Evolutionary conservation across 2,888 invertebrate species (phyloP).

Genomic region (Rugalucina vietnamica): DNA sequence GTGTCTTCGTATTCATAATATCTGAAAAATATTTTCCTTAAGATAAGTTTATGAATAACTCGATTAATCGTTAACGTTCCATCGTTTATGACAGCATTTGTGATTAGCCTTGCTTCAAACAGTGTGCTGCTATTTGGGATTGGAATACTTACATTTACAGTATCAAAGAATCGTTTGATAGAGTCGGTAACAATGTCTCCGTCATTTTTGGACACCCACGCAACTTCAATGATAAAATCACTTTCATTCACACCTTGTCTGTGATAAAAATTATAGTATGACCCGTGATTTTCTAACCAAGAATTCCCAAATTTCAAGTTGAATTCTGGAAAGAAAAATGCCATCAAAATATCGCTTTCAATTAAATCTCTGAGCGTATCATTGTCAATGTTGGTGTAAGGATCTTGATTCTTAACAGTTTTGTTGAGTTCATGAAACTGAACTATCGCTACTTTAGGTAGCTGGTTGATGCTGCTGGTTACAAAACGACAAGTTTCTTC

Average conservation of each 20-base stretch:
- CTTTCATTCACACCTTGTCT: neutral
- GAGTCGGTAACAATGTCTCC: neutral
- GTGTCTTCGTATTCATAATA: too few relatives aligned
- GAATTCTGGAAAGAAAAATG: too few relatives aligned
- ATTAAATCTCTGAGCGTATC: too few relatives aligned
- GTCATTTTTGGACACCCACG: neutral
- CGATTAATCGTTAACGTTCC: too few relatives aligned
- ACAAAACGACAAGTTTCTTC: neutral
- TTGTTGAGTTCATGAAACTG: neutral
- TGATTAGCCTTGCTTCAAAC: too few relatives aligned
- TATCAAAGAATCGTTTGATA: neutral
- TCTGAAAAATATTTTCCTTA: too few relatives aligned
- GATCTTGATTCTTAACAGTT: neutral
- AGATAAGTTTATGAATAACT: too few relatives aligned
- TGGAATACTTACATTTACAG: neutral
- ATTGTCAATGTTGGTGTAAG: neutral
- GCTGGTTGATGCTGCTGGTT: neutral
- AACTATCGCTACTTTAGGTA: neutral
- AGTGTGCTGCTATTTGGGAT: neutral
- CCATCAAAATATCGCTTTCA: too few relatives aligned
- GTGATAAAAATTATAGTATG: neutral
- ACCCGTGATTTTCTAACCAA: neutral
- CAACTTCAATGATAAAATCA: neutral
- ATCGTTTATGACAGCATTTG: too few relatives aligned
- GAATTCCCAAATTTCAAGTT: too few relatives aligned